Evolutionary conservation across 2,888 invertebrate genomes (phyloP), one percentile per base, ranked within the genome.

Genomic region (Coremacera marginata): DNA sequence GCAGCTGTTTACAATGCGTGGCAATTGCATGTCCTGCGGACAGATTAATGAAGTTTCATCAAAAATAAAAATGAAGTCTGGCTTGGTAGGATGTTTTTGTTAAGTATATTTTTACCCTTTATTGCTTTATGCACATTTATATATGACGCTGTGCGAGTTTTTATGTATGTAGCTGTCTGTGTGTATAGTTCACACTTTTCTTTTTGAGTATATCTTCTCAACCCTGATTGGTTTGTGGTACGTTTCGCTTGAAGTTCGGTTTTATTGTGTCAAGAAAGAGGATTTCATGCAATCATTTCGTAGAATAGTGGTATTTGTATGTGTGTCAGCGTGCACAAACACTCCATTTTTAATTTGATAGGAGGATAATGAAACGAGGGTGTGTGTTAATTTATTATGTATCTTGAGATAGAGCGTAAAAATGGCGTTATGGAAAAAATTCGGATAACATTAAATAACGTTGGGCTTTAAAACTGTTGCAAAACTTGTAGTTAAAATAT

Each of bases 21-120:
- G 57, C 65, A 67, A 55, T 70, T 65, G 62, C 77, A 74, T 70
- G 37, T 74, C 55, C 44, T 52, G 25, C 19, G 37, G 70, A 22
- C 51, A 62, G 76, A 65, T 71, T 76, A 76, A 44, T 75, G 75
- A 73, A 77, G 72, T 75, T 71, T 62, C 55, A 31, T 14, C 34
- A 16, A 27, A 55, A 75, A 70, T 70, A 55, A 74, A 77, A 74
- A 77, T 75, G 74, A 68, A 74, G 70, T 77, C 51, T 60, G 31
- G 44, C 19, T 37, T 31, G 31, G n/a, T 34, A 22, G 60, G 16
- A 22, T 44, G 31, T 60, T 5, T 60, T 14, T 16, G 14, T 34
- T 9, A 19, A 34, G 3, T n/a, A 52, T 72, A 8, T 19, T 16
- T 25, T 19, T 27, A 34, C 37, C 16, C 27, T 57, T 71, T 60